phyloP scores from a whole-genome alignment of 2,888 invertebrate genomes.

The Eilema griseolum region DNA sequence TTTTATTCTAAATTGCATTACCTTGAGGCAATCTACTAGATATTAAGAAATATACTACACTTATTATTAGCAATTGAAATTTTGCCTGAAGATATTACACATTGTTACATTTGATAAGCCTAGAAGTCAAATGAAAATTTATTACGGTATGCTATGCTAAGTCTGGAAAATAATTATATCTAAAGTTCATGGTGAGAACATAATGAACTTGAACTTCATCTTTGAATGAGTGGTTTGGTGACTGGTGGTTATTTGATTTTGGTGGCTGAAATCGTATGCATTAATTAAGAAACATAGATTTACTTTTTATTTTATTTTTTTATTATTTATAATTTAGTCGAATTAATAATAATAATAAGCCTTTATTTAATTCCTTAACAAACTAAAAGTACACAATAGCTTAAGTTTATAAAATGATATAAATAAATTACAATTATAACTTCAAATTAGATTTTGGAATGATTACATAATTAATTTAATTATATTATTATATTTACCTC shows the following conservation, averaged over 20 bases:
- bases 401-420: too few species aligned
- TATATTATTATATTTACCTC: too few species aligned
- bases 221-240: background rate
- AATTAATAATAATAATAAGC: too few species aligned
- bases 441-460: too few species aligned
- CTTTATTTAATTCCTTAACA: too few species aligned
- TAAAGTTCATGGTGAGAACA: background rate
- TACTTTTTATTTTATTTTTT: too few species aligned
- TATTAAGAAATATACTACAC: background rate
- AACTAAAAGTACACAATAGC: too few species aligned
- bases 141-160: constrained; percentile 4
- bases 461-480: too few species aligned
- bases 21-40: background rate
- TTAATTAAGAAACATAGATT: too few species aligned
- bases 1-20: background rate
- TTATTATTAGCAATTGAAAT: constrained; percentile 2
- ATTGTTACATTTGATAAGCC: background rate
- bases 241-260: background rate
- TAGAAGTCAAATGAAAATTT: background rate
- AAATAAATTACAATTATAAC: too few species aligned
- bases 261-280: background rate
- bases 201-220: background rate
- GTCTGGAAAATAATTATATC: background rate
- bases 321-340: too few species aligned
- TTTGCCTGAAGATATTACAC: constrained; percentile 4